Evolutionary conservation across 2,113 vertebrate species (phyloP), one percentile per base, ranked within the genome.

Genomic region (Monopterus albus): DNA sequence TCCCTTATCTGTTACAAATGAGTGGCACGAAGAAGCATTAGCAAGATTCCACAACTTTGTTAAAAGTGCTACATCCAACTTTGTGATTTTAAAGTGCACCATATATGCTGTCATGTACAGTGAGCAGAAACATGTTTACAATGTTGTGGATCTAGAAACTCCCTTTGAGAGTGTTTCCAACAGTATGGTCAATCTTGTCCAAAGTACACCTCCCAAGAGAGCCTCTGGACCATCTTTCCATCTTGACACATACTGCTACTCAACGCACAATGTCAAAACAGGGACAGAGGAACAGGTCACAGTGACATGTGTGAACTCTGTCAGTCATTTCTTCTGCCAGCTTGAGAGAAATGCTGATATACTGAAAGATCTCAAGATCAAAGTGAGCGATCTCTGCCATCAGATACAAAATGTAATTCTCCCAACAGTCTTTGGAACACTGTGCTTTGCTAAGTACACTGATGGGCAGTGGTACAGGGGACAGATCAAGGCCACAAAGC

Each of bases 401-500:
- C 87, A 75, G 46, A 50, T 93, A 20, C 73, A 83, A 53, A 79
- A 75, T 29, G 57, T 70, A 3, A 87, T 91, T 60, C 59, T 87
- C 25, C 83, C 82, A 8, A 40, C 84, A 6, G 77, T 58, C 1
- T 81, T 90, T 79, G 93, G 91, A 51, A 91, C 64, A 5, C 72
- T 97, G 84, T 99, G 95, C 79, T 95, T 99, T 85, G 96, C 95
- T 4, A 96, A 90, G 72, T 96, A 96, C 60, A 93, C 82, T 1
- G 95, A 99, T 68, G 90, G 91, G 29, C 87, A 92, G 17, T 99
- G 97, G 98, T 97, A 97, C 26, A 94, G 98, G 56, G 96, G 92
- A 17, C 74, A 94, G 33, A 89, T 96, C 59, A 88, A 64, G 35
- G 88, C 91, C 63, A 84, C 78, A 77, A 83, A 91, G 0, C 92